Evolutionary conservation across 2,888 invertebrate species (phyloP), one percentile per base, ranked within the genome.

Genomic region (Ectobius pallidus): DNA sequence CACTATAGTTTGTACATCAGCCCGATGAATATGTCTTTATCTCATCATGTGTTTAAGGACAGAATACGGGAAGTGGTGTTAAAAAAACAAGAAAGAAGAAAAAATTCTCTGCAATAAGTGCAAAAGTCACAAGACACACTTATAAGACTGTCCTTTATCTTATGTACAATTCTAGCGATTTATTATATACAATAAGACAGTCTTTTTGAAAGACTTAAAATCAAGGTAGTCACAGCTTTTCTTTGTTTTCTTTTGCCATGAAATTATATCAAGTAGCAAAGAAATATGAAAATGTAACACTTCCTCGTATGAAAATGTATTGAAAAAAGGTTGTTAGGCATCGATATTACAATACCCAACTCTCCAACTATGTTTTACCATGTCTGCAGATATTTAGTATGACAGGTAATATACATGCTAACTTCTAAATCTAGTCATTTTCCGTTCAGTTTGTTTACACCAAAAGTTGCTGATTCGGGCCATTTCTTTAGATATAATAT

Each of bases 121-220:
- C n/a, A 1, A 34, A 58, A 58, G 7, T 58, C 32, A 30, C 58
- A 30, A 58, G 58, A 52, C 20, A 52, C 20, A 25, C 25, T 16
- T 25, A 52, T 52, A 20, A 52, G 52, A 58, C 32, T 58, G 16
- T 58, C 30, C 30, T n/a, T n/a, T n/a, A 58, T 32, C 58, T n/a
- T 58, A 58, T 58, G 27, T 58, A 58, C 58, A 58, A 58, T 30
- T 58, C 27, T 30, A 1, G 30, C 30, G 30, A 30, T 30, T 2
- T 14, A 7, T 58, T 58, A 58, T 58, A 32, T 58, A 58, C 58
- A 58, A 14, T 58, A 7, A 55, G 55, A 58, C 58, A 58, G 32
- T 30, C 58, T 32, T 58, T 58, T 25, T 58, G 58, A 58, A 58
- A 58, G 58, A 58, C 58, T 32, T 58, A n/a, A 58, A 30, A 58